Evolutionary conservation across 2,888 invertebrate species (phyloP).

Genomic region (Drosophila colorata): DNA sequence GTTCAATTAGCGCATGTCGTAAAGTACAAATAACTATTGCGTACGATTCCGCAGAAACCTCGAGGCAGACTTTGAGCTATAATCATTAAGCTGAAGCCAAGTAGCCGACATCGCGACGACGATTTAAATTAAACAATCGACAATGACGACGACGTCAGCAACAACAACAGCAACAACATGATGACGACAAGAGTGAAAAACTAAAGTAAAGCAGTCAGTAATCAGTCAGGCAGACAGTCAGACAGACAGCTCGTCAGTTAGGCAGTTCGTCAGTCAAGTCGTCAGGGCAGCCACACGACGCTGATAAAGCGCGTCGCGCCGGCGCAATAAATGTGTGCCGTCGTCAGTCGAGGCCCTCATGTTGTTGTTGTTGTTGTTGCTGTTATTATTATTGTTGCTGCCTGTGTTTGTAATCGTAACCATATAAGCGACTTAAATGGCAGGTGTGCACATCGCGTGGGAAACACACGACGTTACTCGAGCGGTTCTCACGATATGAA

Average conservation of each 20-base stretch:
- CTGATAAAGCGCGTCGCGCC: conserved; percentile 78
- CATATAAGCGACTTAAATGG: conserved; percentile 82
- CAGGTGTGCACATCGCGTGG: conserved; percentile 86
- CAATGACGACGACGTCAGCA: conserved; percentile 51
- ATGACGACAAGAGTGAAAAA: conserved; percentile 69
- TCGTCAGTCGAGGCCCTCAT: conserved; percentile 64
- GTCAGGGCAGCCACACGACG: conserved; percentile 68
- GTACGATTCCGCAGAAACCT: conserved; percentile 62
- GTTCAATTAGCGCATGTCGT: conserved; percentile 78
- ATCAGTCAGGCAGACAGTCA: conserved; percentile 35
- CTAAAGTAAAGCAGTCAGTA: conserved; percentile 70
- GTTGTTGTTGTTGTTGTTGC: conserved; percentile 46
- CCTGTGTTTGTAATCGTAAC: conserved; percentile 73
- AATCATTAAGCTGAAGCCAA: conserved; percentile 69
- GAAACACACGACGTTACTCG: conserved; percentile 85
- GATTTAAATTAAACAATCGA: conserved; percentile 80
- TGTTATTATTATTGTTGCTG: conserved; percentile 5
- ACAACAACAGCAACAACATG: conserved; percentile 27
- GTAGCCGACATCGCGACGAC: conserved; percentile 65
- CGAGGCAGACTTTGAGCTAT: conserved; percentile 49
- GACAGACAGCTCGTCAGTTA: conserved; percentile 25
- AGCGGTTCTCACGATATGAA: conserved; percentile 85
- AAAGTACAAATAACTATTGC: conserved; percentile 78
- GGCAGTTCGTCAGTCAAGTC: conserved; percentile 45
- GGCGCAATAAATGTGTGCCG: conserved; percentile 79